Evolutionary conservation across 2,113 vertebrate species (phyloP), one percentile per base, ranked within the genome.

Genomic region (Protobothrops mucrosquamatus): DNA sequence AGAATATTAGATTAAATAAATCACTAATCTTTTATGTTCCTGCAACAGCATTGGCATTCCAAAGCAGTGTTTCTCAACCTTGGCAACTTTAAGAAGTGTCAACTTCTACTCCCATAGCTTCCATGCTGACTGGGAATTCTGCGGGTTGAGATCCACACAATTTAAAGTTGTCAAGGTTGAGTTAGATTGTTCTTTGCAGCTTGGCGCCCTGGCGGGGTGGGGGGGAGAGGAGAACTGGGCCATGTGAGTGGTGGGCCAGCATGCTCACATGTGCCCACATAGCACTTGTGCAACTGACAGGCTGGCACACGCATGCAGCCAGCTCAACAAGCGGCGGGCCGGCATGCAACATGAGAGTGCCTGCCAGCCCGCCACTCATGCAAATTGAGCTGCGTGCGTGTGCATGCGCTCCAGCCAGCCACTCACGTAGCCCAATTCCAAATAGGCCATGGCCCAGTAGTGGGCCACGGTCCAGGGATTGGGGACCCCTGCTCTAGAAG

Each of bases 131-230:
- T 11, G 61, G 29, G 61, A 69, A 69, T 69, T 15, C n/a, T 74
- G n/a, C 3, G 6, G 34, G 12, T 15, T 34, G 64, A 69, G 0
- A 2, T 34, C 64, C 29, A 69, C 29, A n/a, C 64, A 69, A 14
- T 12, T 14, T 61, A 61, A 59, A 59, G 59, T 61, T 26, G 59
- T 11, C 26, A 61, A 64, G 26, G 24, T 64, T 59, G 26, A 59
- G 57, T 61, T 61, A 26, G 48, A 51, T 51, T 51, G 48, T 51
- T 51, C 48, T 54, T 54, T 54, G 52, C 12, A 14, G 4, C 29
- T 69, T 69, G 64, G 64, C 2, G n/a, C 1, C 14, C 29, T 2
- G 12, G 12, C 0, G 12, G 61, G 1, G 0, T 12, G 0, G 12
- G 26, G 59, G 7, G 24, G 23, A 3, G 5, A 6, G 4, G 61